Percentiles rank a stretch among this genome's conserved stretches.
Conservation (phyloP, 37 sponge, comb jelly and placozoan species). For the Tethya wilhelma region DNA sequence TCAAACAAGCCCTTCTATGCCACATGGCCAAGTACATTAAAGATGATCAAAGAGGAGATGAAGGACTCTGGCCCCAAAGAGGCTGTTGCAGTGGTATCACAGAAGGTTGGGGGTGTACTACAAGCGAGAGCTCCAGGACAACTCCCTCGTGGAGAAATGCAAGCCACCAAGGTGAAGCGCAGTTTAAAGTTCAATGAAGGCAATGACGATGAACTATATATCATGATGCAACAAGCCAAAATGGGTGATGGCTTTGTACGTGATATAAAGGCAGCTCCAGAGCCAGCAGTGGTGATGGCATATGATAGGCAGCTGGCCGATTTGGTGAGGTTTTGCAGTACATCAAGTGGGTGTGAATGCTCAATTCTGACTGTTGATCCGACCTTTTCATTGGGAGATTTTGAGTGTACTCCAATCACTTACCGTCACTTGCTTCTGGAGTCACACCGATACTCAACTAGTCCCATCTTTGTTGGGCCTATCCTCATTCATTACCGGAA, state of each 20-base stretch:
- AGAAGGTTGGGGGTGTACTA: background rate
- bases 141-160: constrained; percentile 8
- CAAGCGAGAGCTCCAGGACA: background rate
- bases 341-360: background rate
- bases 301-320: constrained; percentile 16
- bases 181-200: background rate
- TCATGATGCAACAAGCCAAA: background rate
- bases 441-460: background rate
- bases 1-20: background rate
- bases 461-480: background rate
- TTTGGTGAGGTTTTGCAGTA: constrained; percentile 18
- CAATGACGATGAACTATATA: background rate
- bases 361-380: constrained; percentile 46
- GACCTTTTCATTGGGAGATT: constrained; percentile 14
- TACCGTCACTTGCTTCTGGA: background rate
- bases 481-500: constrained; percentile 8
- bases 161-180: background rate
- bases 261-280: no score
- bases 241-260: no score
- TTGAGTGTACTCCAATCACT: constrained; percentile 7
- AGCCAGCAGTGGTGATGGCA: constrained; percentile 28
- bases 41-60: background rate
- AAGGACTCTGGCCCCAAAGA: background rate
- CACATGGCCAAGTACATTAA: constrained; percentile 4
- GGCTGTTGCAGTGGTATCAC: background rate